Evolutionary conservation across 35 echinoderm and acorn worm genomes (phyloP), one percentile per base, ranked within the genome.

Genomic region (Nesometra sesokonis): DNA sequence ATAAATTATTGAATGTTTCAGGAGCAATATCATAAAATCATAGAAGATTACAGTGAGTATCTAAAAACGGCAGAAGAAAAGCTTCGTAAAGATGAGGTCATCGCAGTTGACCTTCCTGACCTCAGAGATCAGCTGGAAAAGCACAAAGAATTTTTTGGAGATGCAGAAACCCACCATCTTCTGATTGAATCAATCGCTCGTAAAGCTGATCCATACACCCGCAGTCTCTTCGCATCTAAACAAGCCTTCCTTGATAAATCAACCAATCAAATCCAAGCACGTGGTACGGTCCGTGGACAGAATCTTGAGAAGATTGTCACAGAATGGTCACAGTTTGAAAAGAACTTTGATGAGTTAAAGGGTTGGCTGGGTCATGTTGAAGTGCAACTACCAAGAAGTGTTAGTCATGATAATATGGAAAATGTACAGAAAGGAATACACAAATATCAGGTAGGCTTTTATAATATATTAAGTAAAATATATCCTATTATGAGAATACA

Each of bases 21-120:
- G 96, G 96, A 99, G 57, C 92, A 99, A 77, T 99, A 99, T 85
- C 95, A 99, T 37, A 99, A 99, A 82, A 99, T 99, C 76, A 84
- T 99, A 1, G 87, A 99, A 35, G 96, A 99, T 46, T 99, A 99
- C 81, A 93, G 91, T 90, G 96, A 99, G 36, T 99, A 94, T 78
- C 77, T 99, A 17, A 89, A 92, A 33, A 99, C 92, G 36, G 96
- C 96, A 79, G 96, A 99, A 86, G 84, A 87, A 83, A 99, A 99
- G 76, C 78, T 99, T 47, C 87, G 84, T 8, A 67, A 87, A 3
- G 85, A 82, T 36, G 89, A 91, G 32, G 78, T 99, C 85, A 88
- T 82, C 36, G 96, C 92, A 0, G 87, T 89, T 37, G 90, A 92
- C 89, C 88, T 88, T 38, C 30, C 84, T 81, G 90, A 99, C 81